phyloP scores from a whole-genome alignment of 37 sponge, comb jelly and placozoan species.

The Mnemiopsis leidyi region DNA sequence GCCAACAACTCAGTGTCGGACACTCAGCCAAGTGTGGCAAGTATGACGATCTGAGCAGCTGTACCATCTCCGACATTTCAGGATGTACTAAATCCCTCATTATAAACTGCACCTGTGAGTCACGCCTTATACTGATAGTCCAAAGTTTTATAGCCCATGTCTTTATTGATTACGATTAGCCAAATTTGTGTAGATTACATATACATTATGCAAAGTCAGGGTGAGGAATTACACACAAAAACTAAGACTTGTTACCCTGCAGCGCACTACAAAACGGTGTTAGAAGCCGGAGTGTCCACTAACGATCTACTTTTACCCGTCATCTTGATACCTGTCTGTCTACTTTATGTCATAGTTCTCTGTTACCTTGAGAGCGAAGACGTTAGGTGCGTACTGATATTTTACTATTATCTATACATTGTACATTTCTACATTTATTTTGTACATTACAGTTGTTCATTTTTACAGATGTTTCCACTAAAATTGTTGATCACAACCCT shows the following conservation, averaged over 20 bases:
- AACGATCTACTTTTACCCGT: neutral
- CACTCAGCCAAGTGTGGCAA: neutral
- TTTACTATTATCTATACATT: too few relatives aligned
- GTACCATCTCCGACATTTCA: neutral
- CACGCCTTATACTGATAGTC: too few relatives aligned
- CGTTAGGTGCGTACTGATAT: neutral
- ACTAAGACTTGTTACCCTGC: too few relatives aligned
- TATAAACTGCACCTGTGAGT: neutral
- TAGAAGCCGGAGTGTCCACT: neutral
- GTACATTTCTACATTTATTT: too few relatives aligned
- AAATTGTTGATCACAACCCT: too few relatives aligned
- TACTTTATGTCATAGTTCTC: constrained; percentile 2
- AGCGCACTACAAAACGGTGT: neutral
- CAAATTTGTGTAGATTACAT: too few relatives aligned
- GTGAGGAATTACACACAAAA: too few relatives aligned
- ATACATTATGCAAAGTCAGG: too few relatives aligned
- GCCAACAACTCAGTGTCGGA: neutral
- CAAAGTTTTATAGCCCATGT: too few relatives aligned
- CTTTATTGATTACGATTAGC: too few relatives aligned
- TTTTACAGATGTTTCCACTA: too few relatives aligned
- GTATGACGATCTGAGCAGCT: neutral
- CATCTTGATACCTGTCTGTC: neutral
- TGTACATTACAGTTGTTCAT: too few relatives aligned
- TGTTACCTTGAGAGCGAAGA: neutral
- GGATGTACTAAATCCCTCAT: neutral